Evolutionary conservation across 2,113 vertebrate genomes (phyloP).

Genomic region (Seriola rivoliana): DNA sequence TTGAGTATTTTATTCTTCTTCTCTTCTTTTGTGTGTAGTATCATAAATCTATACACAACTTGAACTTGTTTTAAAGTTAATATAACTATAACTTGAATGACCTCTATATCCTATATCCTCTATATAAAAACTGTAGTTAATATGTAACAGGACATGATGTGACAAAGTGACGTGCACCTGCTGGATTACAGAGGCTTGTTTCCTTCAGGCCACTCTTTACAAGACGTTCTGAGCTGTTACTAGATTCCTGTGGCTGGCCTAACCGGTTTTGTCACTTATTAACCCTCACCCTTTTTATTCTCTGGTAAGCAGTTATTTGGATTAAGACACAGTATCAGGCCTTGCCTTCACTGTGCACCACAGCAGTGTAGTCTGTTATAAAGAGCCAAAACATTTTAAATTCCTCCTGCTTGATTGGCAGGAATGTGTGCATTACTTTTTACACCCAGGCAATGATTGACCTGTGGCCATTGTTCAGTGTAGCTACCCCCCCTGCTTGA

Average conservation of each 20-base stretch:
- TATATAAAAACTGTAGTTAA: background rate
- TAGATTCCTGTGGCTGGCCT: background rate
- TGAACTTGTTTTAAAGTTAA: background rate
- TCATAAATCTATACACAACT: background rate
- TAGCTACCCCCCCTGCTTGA: background rate
- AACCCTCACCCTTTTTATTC: conserved; percentile 12
- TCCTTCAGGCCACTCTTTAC: background rate
- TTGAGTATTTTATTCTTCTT: too few species aligned
- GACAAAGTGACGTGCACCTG: conserved; percentile 22
- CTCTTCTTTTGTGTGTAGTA: background rate
- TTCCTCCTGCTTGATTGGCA: background rate
- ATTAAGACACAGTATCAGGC: background rate
- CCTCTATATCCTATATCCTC: background rate
- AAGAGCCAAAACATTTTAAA: background rate
- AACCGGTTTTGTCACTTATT: conserved; percentile 71
- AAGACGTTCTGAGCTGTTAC: background rate
- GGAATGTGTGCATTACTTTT: conserved; percentile 10
- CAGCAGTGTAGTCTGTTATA: background rate
- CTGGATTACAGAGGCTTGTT: background rate
- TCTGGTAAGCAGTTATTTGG: background rate
- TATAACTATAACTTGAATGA: background rate
- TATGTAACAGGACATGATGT: background rate
- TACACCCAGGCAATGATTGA: conserved; percentile 53
- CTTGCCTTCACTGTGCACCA: background rate
- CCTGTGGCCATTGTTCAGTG: background rate